Conservation (phyloP, 2,888 invertebrate genomes). For the Crocallis elinguaria region DNA sequence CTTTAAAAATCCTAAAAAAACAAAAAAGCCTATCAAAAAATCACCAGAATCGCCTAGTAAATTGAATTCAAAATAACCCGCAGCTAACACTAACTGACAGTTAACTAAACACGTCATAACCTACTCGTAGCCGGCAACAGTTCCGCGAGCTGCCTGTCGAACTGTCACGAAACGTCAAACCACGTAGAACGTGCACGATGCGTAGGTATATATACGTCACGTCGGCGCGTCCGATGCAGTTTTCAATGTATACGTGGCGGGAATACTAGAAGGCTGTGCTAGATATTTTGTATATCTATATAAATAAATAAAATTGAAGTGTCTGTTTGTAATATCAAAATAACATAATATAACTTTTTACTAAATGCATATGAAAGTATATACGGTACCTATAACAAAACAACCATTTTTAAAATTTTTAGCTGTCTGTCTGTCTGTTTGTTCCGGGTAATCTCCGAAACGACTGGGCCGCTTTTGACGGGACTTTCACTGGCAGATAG, state of each 20-base stretch:
- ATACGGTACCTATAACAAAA: too few species aligned
- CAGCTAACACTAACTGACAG: conserved; percentile 8
- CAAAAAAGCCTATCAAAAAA: neutral
- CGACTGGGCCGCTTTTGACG: too few species aligned
- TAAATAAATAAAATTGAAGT: too few species aligned
- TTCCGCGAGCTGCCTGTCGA: conserved; percentile 12
- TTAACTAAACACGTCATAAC: conserved; percentile 22
- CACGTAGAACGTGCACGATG: conserved; percentile 1
- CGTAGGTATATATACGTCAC: neutral
- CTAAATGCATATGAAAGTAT: too few species aligned
- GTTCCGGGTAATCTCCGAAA: too few species aligned
- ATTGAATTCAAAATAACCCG: neutral
- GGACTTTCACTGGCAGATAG: too few species aligned
- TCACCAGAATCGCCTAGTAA: neutral
- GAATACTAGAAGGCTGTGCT: neutral
- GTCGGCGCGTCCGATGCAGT: conserved; percentile 2
- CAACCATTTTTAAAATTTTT: too few species aligned
- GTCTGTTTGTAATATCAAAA: too few species aligned
- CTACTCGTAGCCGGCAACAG: conserved; percentile 7
- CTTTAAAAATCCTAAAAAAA: too few species aligned
- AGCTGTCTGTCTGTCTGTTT: too few species aligned
- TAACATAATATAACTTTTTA: too few species aligned
- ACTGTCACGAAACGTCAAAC: conserved; percentile 12
- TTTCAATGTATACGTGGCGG: neutral
- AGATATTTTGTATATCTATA: too few species aligned